A percentile compares a stretch with the other conserved stretches of the same genome.
Conservation (phyloP, 64 coral and sea anemone species). For the Montipora cactus region DNA sequence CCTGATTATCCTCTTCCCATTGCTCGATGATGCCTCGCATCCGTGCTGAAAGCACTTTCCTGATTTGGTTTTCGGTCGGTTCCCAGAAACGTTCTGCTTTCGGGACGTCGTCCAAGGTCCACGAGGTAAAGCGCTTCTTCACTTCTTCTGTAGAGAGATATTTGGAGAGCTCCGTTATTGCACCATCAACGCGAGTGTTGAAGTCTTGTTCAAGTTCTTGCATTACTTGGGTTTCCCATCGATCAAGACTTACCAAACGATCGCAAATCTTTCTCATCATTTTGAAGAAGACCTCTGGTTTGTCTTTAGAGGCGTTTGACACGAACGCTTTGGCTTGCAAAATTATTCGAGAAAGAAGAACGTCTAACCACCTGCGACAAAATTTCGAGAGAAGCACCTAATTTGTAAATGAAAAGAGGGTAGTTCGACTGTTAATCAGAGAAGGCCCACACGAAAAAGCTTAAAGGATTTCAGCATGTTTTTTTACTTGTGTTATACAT, state of each 20-base stretch:
- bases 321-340: not conserved
- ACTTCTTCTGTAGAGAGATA: slow-evolving; percentile 17
- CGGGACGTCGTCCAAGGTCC: not conserved
- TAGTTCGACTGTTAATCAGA: too few relatives aligned
- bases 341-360: not conserved
- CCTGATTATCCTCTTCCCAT: slow-evolving; percentile 38
- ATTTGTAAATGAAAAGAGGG: too few relatives aligned
- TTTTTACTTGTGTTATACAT: too few relatives aligned
- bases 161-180: not conserved
- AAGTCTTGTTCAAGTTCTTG: not conserved
- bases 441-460: too few relatives aligned
- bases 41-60: not conserved
- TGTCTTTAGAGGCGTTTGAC: not conserved
- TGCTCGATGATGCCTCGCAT: not conserved
- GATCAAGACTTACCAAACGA: not conserved
- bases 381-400: too few relatives aligned
- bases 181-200: not conserved
- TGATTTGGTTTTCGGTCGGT: not conserved
- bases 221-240: not conserved
- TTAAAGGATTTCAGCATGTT: too few relatives aligned
- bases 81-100: not conserved
- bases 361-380: not conserved
- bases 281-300: not conserved
- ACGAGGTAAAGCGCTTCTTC: not conserved
- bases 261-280: not conserved